Evolutionary conservation across 2,113 vertebrate species (phyloP).

Genomic region (Piaya cayana): DNA sequence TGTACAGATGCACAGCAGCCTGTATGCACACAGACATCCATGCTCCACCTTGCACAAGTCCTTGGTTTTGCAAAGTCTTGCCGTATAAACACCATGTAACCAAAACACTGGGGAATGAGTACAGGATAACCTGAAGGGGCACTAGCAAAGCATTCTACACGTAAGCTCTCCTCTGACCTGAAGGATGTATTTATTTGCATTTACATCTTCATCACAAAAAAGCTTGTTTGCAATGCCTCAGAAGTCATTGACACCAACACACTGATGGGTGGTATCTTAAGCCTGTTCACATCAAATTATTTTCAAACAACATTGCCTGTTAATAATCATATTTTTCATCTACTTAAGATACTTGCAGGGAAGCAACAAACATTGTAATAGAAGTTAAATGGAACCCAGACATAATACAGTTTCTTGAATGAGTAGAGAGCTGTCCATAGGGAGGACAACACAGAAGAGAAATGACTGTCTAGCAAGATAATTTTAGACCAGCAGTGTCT

Average conservation of each 20-base stretch:
- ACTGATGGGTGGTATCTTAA: neutral
- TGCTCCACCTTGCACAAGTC: neutral
- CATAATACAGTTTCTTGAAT: neutral
- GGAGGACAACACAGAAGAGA: neutral
- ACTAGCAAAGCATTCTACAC: neutral
- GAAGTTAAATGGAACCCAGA: neutral
- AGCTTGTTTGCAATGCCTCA: neutral
- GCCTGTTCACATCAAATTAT: neutral
- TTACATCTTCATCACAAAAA: neutral
- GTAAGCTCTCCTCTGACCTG: neutral
- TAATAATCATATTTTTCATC: neutral
- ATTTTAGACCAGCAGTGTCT: neutral
- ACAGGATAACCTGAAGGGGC: neutral
- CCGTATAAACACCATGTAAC: neutral
- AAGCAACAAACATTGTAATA: neutral
- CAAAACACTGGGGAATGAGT: neutral
- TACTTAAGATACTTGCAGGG: neutral
- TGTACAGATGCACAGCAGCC: neutral
- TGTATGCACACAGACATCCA: accelerated
- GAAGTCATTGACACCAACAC: neutral
- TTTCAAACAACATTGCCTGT: neutral
- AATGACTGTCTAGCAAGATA: neutral
- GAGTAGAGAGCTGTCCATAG: neutral
- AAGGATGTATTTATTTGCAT: neutral
- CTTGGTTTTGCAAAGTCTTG: neutral